Evolutionary conservation across 2,888 invertebrate species (phyloP), one percentile per base, ranked within the genome.

Genomic region (Tenthredo livida): DNA sequence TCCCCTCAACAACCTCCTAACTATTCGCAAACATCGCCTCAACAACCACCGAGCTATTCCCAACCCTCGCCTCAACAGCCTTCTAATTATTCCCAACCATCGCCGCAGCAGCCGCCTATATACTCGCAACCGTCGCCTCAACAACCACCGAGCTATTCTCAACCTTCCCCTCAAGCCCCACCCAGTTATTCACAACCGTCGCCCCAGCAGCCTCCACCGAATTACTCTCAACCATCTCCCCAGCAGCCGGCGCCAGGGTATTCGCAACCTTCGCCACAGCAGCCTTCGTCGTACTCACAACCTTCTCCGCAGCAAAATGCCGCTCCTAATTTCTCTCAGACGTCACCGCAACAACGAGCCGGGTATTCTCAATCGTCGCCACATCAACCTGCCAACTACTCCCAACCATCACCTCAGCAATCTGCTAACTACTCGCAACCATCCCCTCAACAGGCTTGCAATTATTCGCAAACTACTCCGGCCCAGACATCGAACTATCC

Each of bases 341-440:
- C 90, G 1, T 91, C 92, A 33, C 90, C 93, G 21, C 90, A 92
- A 84, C 86, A 88, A 75, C 84, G 89, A 84, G 33, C 90, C 77
- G 70, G 91, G 90, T 85, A 90, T 40, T 70, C 75, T 73, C 40
- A 86, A 84, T 65, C 85, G 25, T 84, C 85, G 50, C 85, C 85
- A 72, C 93, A 93, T 78, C 89, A 89, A 29, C 92, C 94, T 75
- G 92, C 93, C 86, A 94, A 93, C 84, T 94, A 94, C 70, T 91
- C 92, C 0, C 93, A 92, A 72, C 87, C 91, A 0, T 91, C 91
- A 4, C 90, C 93, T 15, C 91, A 92, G 72, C 89, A 88, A 67
- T 88, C 89, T 10, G 85, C 89, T 0, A 89, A 88, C n/a, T 90
- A 88, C 40, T 87, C 90, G 47, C 88, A 90, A 82, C 89, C 88